Percentiles rank a stretch among this genome's conserved stretches.
Evolutionary conservation across 2,113 vertebrate genomes (phyloP).

Genomic region (Globicephala melas): DNA sequence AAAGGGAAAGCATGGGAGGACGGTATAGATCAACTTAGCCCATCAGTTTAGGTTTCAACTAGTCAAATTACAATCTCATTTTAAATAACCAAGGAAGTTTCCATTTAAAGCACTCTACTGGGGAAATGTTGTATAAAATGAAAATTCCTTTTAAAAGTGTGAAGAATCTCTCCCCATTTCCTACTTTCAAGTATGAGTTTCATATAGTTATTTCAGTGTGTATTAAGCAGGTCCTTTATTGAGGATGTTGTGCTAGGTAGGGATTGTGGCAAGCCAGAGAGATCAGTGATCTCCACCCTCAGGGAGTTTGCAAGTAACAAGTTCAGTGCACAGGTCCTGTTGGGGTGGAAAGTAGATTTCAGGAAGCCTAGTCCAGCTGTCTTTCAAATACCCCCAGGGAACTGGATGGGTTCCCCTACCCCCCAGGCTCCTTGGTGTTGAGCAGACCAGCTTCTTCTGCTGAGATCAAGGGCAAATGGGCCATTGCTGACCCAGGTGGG

Average conservation of each 20-base stretch:
- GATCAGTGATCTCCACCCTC: not conserved
- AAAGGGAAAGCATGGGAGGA: too few relatives aligned
- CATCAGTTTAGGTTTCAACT: not conserved
- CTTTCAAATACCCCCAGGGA: not conserved
- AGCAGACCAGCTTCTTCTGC: not conserved
- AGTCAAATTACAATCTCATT: not conserved
- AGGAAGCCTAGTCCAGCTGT: not conserved
- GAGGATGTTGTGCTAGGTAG: not conserved
- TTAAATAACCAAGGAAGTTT: not conserved
- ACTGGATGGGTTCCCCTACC: not conserved
- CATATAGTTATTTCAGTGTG: rapidly evolving
- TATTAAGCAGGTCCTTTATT: not conserved
- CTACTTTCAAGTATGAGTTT: not conserved
- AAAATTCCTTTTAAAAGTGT: not conserved
- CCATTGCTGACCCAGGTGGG: not conserved
- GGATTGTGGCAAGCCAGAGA: not conserved
- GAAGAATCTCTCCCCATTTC: not conserved
- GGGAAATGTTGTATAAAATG: not conserved
- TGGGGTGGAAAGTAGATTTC: not conserved
- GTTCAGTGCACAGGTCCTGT: not conserved
- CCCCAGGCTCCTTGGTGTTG: not conserved
- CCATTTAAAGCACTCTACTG: not conserved
- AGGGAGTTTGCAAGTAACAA: not conserved
- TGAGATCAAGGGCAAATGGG: not conserved
- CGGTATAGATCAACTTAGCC: rapidly evolving